Evolutionary conservation across 2,888 invertebrate genomes (phyloP), one percentile per base, ranked within the genome.

Genomic region (Lasioglossum zephyrum): DNA sequence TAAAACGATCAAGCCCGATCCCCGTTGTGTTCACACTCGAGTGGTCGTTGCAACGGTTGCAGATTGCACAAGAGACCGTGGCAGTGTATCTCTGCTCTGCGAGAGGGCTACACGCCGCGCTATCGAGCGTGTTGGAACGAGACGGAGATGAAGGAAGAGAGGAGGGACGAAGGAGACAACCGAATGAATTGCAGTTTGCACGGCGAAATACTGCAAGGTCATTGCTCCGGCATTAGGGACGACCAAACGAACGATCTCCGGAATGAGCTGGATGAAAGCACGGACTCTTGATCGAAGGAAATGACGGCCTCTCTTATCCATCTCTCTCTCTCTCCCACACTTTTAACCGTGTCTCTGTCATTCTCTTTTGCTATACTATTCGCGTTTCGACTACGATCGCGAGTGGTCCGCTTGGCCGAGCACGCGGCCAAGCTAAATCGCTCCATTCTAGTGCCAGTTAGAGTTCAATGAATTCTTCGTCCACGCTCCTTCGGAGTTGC

Each of bases 181-280:
- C 73, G 87, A 87, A 87, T 90, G 91, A 91, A 92, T 91, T 88
- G 91, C 91, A 91, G 90, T 92, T 90, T 87, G 88, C 87, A 89
- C 86, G 84, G 89, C 87, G 89, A 92, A 92, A 93, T 90, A 88
- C 90, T 86, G 93, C 92, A 91, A 91, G 92, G 92, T 93, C 93
- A 92, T 92, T 92, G 91, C 91, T 87, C 92, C 88, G 91, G 87
- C 91, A 92, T 93, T 92, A 93, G 90, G 87, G 91, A 87, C 87
- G 90, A 86, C 84, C 83, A 84, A 89, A 88, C 88, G 90, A 85
- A 88, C 90, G 87, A 92, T 92, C 90, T 86, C 85, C 88, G 87
- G 89, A 86, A 90, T 82, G 87, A 89, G 88, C 88, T 87, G 86
- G 88, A 92, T 92, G 88, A 91, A 91, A 90, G 88, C 90, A 88